Percentiles rank a stretch among this genome's conserved stretches.
Conservation (phyloP, 2,888 invertebrate species). For the Andrena bicolor region DNA sequence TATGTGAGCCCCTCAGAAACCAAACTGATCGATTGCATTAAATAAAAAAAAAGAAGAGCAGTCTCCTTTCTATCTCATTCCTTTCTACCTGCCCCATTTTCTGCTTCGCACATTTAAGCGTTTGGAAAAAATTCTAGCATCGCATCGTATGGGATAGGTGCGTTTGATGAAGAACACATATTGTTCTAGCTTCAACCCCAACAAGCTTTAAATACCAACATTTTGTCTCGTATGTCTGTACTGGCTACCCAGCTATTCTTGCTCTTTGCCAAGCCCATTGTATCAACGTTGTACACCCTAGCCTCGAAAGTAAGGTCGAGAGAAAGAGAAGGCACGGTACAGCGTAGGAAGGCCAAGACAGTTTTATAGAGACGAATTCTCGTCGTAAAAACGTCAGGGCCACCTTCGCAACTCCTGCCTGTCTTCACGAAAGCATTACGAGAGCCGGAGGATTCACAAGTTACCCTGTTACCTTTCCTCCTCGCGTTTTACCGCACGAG, state of each 20-base stretch:
- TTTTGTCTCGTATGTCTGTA: slow-evolving; percentile 39
- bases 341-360: slow-evolving; percentile 77
- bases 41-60: too few species aligned
- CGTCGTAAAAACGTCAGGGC: slow-evolving; percentile 81
- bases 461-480: slow-evolving; percentile 73
- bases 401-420: slow-evolving; percentile 76
- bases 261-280: slow-evolving; percentile 72
- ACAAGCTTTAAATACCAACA: slow-evolving; percentile 34
- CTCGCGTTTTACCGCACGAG: slow-evolving; percentile 62
- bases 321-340: slow-evolving; percentile 36
- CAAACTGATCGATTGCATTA: too few species aligned
- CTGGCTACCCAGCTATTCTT: slow-evolving; percentile 66
- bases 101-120: too few species aligned
- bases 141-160: neutral
- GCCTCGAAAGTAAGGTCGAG: slow-evolving; percentile 49
- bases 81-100: too few species aligned
- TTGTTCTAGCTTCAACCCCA: slow-evolving; percentile 12
- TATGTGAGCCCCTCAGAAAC: too few species aligned
- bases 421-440: slow-evolving; percentile 77
- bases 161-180: slow-evolving; percentile 3
- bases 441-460: slow-evolving; percentile 78
- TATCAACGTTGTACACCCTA: slow-evolving; percentile 62
- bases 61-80: too few species aligned
- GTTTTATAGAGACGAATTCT: slow-evolving; percentile 83
- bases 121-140: neutral